These are phyloP conservation scores for Tetropium fuscum DNA, from an alignment of 2,888 invertebrate genomes.

Conservation along the genomic window DNA sequence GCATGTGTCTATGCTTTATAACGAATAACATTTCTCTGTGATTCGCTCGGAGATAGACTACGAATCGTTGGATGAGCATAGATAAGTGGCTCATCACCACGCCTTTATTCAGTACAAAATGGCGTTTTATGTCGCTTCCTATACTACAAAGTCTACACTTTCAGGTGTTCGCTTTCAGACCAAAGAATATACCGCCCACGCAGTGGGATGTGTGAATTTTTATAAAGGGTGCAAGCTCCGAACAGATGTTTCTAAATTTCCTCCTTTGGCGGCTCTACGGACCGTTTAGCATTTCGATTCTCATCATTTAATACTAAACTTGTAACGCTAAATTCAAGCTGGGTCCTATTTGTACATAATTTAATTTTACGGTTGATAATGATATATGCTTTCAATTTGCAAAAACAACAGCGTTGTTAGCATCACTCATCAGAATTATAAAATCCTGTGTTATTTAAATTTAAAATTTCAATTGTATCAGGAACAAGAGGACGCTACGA, in stretches of 20 bases:
- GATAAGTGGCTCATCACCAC: constrained; percentile 44
- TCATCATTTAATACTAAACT: constrained; percentile 29
- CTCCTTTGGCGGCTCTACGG: constrained; percentile 32
- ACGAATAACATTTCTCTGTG: constrained; percentile 24
- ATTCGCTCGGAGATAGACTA: constrained; percentile 32
- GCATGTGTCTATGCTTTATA: constrained; percentile 33
- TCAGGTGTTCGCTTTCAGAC: constrained; percentile 23
- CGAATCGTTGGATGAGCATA: constrained; percentile 45
- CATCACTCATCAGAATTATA: too few relatives aligned
- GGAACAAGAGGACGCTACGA: too few relatives aligned
- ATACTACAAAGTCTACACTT: neutral
- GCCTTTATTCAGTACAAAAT: constrained; percentile 39
- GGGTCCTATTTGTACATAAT: constrained; percentile 2
- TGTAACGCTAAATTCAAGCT: neutral
- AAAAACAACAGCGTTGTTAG: too few relatives aligned
- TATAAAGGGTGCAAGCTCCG: constrained; percentile 15
- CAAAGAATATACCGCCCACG: constrained; percentile 7
- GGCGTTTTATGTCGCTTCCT: constrained; percentile 29
- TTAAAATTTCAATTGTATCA: too few relatives aligned
- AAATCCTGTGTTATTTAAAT: too few relatives aligned
- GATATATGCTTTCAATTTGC: constrained; percentile 8
- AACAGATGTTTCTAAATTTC: constrained; percentile 33
- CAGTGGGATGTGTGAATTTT: constrained; percentile 23
- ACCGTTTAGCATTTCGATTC: constrained; percentile 33
- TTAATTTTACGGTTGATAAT: constrained; percentile 8